Evolutionary conservation across 64 coral and sea anemone species (phyloP).

Genomic region (Cladopsammia gracilis): DNA sequence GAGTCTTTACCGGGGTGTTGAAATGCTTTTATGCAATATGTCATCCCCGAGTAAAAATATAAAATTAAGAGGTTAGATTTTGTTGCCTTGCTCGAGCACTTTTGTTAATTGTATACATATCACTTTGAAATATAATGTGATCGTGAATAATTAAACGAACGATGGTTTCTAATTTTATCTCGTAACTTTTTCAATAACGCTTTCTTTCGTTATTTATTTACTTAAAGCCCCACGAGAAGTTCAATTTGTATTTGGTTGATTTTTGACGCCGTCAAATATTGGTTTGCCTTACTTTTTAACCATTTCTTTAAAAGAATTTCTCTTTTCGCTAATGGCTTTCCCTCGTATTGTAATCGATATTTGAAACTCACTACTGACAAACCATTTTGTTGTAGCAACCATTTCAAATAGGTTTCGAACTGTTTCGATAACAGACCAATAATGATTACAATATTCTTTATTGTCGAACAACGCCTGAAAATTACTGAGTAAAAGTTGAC

Average conservation of each 20-base stretch:
- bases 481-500: neutral
- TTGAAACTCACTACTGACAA: neutral
- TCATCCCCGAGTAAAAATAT: too few species aligned
- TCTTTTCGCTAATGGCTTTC: neutral
- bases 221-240: too few species aligned
- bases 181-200: neutral
- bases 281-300: neutral
- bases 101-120: too few species aligned
- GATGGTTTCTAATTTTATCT: neutral
- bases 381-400: neutral
- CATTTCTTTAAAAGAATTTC: neutral
- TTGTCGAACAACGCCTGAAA: neutral
- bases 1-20: too few species aligned
- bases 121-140: neutral
- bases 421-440: neutral
- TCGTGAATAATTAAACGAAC: neutral
- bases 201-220: neutral
- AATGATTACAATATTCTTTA: constrained; percentile 10
- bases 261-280: too few species aligned
- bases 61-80: too few species aligned
- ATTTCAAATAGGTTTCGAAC: neutral
- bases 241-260: too few species aligned
- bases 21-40: too few species aligned
- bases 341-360: neutral
- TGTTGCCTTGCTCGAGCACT: too few species aligned